Evolutionary conservation across 1,140 invertebrate species (phyloP).

Genomic region (Drosophila carrolli): DNA sequence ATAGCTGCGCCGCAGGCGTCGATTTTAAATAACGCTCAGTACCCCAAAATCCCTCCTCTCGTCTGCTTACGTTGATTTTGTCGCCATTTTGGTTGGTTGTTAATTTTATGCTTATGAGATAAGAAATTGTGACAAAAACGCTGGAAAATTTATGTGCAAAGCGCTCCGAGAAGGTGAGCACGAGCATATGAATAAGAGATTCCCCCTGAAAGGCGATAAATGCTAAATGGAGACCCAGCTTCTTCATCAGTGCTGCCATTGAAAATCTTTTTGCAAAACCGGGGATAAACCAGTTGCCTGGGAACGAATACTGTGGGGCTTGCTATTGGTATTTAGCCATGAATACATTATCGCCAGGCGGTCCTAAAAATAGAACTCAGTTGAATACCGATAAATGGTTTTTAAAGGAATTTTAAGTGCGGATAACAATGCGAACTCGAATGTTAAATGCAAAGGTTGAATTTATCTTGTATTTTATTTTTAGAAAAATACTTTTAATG

Average conservation of each 20-base stretch:
- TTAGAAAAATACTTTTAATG: too few species aligned
- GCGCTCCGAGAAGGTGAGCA: constrained; percentile 45
- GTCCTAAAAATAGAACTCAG: constrained; percentile 4
- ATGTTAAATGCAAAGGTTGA: too few species aligned
- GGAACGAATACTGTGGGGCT: constrained; percentile 1
- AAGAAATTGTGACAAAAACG: constrained; percentile 78
- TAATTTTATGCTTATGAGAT: constrained; percentile 80
- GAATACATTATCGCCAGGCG: constrained; percentile 31
- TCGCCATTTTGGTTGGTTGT: constrained; percentile 74
- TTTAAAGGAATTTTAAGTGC: constrained; percentile 10
- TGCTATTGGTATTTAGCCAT: constrained; percentile 33
- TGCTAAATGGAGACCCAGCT: constrained; percentile 26
- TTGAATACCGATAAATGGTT: constrained; percentile 19
- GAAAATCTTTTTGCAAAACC: constrained; percentile 10
- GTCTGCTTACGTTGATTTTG: constrained; percentile 64
- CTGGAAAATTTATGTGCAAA: constrained; percentile 66
- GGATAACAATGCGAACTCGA: neutral
- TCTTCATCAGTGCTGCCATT: constrained; percentile 30
- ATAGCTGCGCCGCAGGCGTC: constrained; percentile 72
- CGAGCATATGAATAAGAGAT: constrained; percentile 60
- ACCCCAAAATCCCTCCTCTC: constrained; percentile 3
- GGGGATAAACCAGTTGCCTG: constrained; percentile 36
- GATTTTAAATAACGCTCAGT: constrained; percentile 68
- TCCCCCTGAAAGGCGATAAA: constrained; percentile 35
- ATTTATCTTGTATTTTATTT: too few species aligned